Percentiles rank a stretch among this genome's conserved stretches.
phyloP scores from a whole-genome alignment of 2,797 vertebrate genomes.

The Sebastes matsubarae region DNA sequence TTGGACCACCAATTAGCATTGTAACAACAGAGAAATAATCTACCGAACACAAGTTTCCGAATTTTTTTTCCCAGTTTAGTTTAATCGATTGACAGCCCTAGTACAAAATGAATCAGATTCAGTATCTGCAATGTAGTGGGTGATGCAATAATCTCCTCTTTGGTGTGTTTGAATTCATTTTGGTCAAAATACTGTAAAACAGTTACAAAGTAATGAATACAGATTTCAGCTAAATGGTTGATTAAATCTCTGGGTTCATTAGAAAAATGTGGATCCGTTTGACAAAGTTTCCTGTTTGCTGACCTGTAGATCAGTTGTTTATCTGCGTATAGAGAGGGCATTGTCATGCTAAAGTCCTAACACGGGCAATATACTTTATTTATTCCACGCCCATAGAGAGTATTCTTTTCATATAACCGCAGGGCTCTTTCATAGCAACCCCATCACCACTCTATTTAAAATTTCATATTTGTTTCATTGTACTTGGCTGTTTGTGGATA shows the following conservation, averaged over 20 bases:
- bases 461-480: conserved; percentile 5
- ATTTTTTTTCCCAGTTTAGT: too few relatives aligned
- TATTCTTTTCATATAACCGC: neutral
- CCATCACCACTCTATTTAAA: conserved; percentile 9
- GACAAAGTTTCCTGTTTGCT: neutral
- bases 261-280: neutral
- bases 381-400: neutral
- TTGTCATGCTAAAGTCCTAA: neutral
- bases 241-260: neutral
- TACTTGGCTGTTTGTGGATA: neutral
- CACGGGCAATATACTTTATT: neutral
- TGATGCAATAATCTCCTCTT: neutral
- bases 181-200: neutral
- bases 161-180: neutral
- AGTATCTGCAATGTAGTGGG: neutral
- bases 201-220: neutral
- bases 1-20: too few relatives aligned
- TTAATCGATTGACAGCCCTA: too few relatives aligned
- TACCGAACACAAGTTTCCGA: too few relatives aligned
- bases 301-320: neutral
- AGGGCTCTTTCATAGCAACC: neutral
- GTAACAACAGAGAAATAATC: too few relatives aligned
- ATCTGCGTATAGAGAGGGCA: neutral
- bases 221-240: neutral
- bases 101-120: neutral